Base-by-base conservation (phyloP, 2,797 vertebrate genomes). In the Coregonus sp. region DNA sequence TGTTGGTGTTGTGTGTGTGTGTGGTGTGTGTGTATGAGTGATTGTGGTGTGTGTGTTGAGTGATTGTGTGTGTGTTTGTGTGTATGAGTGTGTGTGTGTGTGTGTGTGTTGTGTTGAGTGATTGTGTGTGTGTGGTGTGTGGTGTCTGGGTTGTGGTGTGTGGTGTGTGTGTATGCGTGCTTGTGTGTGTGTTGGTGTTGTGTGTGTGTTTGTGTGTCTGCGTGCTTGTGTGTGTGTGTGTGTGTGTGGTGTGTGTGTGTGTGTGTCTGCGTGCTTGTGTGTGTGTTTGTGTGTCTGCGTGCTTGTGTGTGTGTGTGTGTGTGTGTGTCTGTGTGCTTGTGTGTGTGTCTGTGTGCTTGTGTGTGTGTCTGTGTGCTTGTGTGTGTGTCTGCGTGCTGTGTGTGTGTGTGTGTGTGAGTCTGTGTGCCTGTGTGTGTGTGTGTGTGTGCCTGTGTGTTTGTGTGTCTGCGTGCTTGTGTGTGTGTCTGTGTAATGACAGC, bases 401-500 rank as follows among this genome's bases (percentile, higher is more conserved):
- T n/a, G n/a, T 75, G 25, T 70, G 73, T 74, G 67, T 54, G 68
- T 40, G 68, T 75, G 70, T 78, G 25, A 16, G 11, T 54, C 29
- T 37, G 67, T n/a, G 16, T 31, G 59, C 1, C 0, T 37, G n/a
- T 18, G 61, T 7, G 29, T 12, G 20, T 12, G 29, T 20, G 63
- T 25, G 12, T 25, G 63, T n/a, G 14, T 40, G 73, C 63, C 54
- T 70, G 75, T 73, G 71, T 56, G 63, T 14, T 0, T 33, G 4
- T 51, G 31, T 68, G 74, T 1, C 6, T 51, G 31, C 74, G 40
- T 63, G n/a, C n/a, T n/a, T 25, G 31, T 68, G 72, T 72, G 70
- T 40, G 65, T 16, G 66, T 69, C 65, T 73, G 72, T 77, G 29
- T 78, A 73, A 75, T 74, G 87, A 87, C 86, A 80, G 75, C 68